phyloP scores from a whole-genome alignment of 1,140 invertebrate species.

The Homarus americanus region DNA sequence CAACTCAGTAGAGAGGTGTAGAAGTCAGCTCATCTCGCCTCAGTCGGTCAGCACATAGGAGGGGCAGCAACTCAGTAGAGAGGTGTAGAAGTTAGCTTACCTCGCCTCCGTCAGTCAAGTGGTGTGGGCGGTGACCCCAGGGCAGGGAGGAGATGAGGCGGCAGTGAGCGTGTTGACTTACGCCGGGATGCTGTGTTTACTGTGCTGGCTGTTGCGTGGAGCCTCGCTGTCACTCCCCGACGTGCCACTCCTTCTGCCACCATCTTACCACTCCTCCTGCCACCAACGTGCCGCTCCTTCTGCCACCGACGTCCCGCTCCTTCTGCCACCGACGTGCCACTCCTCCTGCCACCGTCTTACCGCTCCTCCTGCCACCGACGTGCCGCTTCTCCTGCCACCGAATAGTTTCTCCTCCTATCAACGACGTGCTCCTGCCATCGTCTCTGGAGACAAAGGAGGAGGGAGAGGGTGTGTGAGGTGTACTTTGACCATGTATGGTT shows the following conservation, averaged over 20 bases:
- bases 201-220: constrained; percentile 2
- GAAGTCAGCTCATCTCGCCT: too few relatives aligned
- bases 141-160: background rate
- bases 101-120: background rate
- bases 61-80: background rate
- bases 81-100: background rate
- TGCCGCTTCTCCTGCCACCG: background rate
- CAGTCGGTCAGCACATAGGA: background rate
- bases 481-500: too few relatives aligned
- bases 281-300: background rate
- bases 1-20: background rate
- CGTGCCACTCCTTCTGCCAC: background rate
- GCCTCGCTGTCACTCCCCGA: background rate
- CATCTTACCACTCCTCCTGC: background rate
- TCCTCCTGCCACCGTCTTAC: background rate
- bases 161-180: constrained; percentile 13
- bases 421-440: too few relatives aligned
- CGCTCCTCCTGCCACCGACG: background rate
- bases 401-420: too few relatives aligned
- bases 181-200: constrained; percentile 11
- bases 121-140: background rate
- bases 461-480: too few relatives aligned
- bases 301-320: background rate
- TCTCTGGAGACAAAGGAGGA: too few relatives aligned
- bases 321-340: background rate